These are phyloP conservation scores for Acanthosepion lycidas DNA, from an alignment of 2,888 invertebrate species.

Conservation along the genomic window DNA sequence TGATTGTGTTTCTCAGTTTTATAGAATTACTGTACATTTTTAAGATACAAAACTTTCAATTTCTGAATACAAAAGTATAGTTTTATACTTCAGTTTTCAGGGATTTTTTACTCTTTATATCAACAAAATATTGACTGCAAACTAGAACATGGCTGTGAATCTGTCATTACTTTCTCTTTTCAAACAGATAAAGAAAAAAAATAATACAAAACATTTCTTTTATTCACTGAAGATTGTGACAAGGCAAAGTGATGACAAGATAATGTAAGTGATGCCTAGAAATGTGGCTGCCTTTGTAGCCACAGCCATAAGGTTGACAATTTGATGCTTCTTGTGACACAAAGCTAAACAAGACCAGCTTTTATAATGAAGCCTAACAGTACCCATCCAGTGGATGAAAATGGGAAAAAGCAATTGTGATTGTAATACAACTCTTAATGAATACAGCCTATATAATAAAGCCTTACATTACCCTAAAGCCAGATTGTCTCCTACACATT, in stretches of 20 bases:
- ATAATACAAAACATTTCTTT: neutral
- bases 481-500: too few relatives aligned
- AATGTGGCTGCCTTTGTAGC: neutral
- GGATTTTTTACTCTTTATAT: neutral
- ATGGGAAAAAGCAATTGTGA: slow-evolving; percentile 17
- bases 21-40: neutral
- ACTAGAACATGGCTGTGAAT: neutral
- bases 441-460: neutral
- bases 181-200: neutral
- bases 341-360: neutral
- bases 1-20: neutral
- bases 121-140: neutral
- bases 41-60: too few relatives aligned
- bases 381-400: neutral
- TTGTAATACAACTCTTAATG: neutral
- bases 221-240: neutral
- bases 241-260: slow-evolving; percentile 20
- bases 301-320: neutral
- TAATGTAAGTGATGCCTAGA: slow-evolving; percentile 33
- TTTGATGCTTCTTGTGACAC: neutral
- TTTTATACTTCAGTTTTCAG: neutral
- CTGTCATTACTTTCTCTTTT: neutral
- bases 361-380: neutral
- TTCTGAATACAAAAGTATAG: neutral
- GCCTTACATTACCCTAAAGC: neutral